phyloP scores from a whole-genome alignment of 2,888 invertebrate genomes.

The Panopea generosa region DNA sequence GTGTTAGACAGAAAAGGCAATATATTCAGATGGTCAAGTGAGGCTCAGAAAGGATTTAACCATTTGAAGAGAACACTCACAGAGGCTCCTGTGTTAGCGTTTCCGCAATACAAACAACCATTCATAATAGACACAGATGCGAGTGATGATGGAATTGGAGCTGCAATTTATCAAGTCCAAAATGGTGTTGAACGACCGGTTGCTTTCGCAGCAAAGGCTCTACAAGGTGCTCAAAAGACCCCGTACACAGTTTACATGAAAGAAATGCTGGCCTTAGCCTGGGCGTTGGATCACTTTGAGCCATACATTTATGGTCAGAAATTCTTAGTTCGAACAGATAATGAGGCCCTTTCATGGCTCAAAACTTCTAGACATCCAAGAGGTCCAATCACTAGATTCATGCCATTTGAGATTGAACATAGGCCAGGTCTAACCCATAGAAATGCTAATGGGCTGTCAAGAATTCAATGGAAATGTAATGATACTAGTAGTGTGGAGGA shows the following conservation, averaged over 20 bases:
- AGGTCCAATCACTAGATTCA: neutral
- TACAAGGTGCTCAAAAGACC: slow-evolving; percentile 18
- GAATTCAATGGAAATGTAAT: neutral
- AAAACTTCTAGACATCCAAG: neutral
- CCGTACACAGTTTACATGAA: slow-evolving; percentile 30
- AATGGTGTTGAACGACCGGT: slow-evolving; percentile 37
- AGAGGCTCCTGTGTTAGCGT: slow-evolving; percentile 8
- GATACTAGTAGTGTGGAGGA: no score
- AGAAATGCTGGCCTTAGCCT: neutral
- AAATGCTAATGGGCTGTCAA: neutral
- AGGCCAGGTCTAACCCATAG: neutral
- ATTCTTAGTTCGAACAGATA: neutral
- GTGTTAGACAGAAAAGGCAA: neutral
- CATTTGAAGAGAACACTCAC: neutral
- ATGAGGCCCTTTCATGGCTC: neutral
- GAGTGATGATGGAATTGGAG: slow-evolving; percentile 29
- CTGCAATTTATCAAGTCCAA: slow-evolving; percentile 28
- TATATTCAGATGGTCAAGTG: neutral
- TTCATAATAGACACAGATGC: slow-evolving; percentile 46
- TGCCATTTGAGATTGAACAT: neutral
- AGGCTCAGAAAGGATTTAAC: neutral
- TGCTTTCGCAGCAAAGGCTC: slow-evolving; percentile 20
- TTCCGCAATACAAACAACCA: slow-evolving; percentile 2
- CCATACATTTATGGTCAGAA: neutral
- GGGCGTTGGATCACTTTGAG: no score